A percentile compares a stretch with the other conserved stretches of the same genome.
Conservation (phyloP, 2,888 invertebrate genomes). For the Tribolium freemani region DNA sequence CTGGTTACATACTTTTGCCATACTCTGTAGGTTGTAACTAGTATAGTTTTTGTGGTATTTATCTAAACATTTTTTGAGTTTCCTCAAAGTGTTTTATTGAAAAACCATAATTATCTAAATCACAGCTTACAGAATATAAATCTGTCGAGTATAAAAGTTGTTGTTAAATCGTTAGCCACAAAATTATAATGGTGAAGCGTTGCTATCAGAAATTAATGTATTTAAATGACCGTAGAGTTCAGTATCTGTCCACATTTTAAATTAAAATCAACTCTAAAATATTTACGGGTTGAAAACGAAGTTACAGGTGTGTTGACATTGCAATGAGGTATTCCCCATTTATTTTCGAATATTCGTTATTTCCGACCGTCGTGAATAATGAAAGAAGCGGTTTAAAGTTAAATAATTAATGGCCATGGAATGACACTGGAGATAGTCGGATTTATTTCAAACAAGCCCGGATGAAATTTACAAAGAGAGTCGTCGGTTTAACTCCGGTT, state of each 20-base stretch:
- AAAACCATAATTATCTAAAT: too few relatives aligned
- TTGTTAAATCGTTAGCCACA: neutral
- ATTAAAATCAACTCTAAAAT: slow-evolving; percentile 28
- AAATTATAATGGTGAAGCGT: neutral
- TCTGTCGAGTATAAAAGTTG: too few relatives aligned
- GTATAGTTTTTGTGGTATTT: too few relatives aligned
- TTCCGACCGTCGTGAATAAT: slow-evolving; percentile 23
- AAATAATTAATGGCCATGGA: slow-evolving; percentile 36
- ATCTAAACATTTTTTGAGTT: too few relatives aligned
- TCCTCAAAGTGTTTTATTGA: too few relatives aligned
- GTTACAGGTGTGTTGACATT: slow-evolving; percentile 36
- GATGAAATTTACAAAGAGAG: slow-evolving; percentile 21
- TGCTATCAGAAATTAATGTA: slow-evolving; percentile 16
- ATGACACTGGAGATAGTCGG: slow-evolving; percentile 22
- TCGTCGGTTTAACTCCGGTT: slow-evolving; percentile 12
- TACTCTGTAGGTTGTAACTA: too few relatives aligned
- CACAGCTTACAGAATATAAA: too few relatives aligned
- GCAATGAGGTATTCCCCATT: slow-evolving; percentile 22
- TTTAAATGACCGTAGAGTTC: slow-evolving; percentile 16
- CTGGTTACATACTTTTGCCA: too few relatives aligned
- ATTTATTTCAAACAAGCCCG: slow-evolving; percentile 33
- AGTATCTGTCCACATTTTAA: neutral
- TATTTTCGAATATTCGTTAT: slow-evolving; percentile 35
- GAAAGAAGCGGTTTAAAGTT: slow-evolving; percentile 34
- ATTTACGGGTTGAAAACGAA: slow-evolving; percentile 16